These are phyloP conservation scores for Ataeniobius toweri DNA, from an alignment of 2,797 vertebrate species.

Conservation along the genomic window DNA sequence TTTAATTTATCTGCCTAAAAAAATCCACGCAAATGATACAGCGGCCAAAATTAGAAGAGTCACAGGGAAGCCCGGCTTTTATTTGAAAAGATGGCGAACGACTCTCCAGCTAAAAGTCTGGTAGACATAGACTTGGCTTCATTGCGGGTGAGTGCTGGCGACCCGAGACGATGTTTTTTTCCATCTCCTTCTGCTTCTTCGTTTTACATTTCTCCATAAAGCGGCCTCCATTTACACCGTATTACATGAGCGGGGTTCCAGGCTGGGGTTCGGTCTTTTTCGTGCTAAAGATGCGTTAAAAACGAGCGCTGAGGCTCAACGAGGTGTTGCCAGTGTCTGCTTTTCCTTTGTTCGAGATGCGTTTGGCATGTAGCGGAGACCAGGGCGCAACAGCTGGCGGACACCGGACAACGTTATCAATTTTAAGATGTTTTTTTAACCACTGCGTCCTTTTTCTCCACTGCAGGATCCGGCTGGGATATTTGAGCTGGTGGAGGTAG, in stretches of 20 bases:
- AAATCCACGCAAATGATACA: constrained; percentile 68
- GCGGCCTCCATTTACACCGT: fast-evolving
- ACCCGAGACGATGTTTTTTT: constrained; percentile 35
- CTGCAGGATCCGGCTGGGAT: constrained; percentile 91
- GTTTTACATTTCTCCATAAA: constrained; percentile 5
- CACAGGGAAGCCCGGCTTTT: constrained; percentile 60
- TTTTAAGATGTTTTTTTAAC: background rate
- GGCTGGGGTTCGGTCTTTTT: background rate
- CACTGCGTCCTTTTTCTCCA: constrained; percentile 1
- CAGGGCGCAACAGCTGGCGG: constrained; percentile 88
- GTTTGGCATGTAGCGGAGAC: constrained; percentile 81
- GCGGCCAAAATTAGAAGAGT: constrained; percentile 38
- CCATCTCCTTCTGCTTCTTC: background rate
- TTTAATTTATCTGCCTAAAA: background rate
- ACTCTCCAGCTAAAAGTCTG: constrained; percentile 97
- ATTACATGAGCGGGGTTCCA: background rate
- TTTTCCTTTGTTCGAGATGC: constrained; percentile 92
- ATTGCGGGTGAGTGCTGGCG: constrained; percentile 86
- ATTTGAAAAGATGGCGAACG: constrained; percentile 93
- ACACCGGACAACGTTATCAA: constrained; percentile 15
- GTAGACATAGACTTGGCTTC: constrained; percentile 97
- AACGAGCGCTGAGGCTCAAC: constrained; percentile 65
- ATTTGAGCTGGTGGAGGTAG: constrained; percentile 93
- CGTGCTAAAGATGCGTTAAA: constrained; percentile 17
- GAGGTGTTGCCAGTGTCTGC: constrained; percentile 77